Percentiles rank a stretch among this genome's conserved stretches.
phyloP scores from a whole-genome alignment of 2,113 vertebrate species.

The Copsychus sechellarum region DNA sequence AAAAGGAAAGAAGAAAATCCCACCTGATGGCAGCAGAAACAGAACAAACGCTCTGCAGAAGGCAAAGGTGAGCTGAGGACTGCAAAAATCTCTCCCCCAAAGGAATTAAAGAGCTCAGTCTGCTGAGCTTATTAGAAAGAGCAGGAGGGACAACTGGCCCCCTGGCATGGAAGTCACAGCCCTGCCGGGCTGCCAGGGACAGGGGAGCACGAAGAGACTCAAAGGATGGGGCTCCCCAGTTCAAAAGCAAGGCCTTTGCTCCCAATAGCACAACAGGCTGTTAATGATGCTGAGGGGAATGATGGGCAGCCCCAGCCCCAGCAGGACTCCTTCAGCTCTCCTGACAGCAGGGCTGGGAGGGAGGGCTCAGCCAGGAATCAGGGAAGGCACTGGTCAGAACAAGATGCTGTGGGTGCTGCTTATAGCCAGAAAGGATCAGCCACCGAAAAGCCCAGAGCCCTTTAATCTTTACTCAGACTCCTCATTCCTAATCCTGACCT shows the following conservation, averaged over 20 bases:
- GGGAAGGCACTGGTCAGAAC: not conserved
- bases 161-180: not conserved
- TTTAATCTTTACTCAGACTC: not conserved
- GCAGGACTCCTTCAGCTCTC: not conserved
- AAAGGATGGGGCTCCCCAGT: accelerated
- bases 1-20: not conserved
- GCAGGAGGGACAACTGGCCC: not conserved
- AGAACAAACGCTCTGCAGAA: not conserved
- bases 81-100: not conserved
- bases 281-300: accelerated
- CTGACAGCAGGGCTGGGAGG: not conserved
- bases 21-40: not conserved
- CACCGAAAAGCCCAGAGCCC: not conserved
- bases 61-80: not conserved
- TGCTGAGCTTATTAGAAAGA: not conserved
- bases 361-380: not conserved
- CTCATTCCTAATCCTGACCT: not conserved
- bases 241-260: not conserved
- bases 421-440: not conserved
- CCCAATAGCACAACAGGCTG: accelerated
- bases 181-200: not conserved
- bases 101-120: not conserved
- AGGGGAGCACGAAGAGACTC: not conserved
- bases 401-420: not conserved
- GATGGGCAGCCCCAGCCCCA: accelerated